phyloP scores from a whole-genome alignment of 2,797 vertebrate genomes.

The Hephaestus fuliginosus region DNA sequence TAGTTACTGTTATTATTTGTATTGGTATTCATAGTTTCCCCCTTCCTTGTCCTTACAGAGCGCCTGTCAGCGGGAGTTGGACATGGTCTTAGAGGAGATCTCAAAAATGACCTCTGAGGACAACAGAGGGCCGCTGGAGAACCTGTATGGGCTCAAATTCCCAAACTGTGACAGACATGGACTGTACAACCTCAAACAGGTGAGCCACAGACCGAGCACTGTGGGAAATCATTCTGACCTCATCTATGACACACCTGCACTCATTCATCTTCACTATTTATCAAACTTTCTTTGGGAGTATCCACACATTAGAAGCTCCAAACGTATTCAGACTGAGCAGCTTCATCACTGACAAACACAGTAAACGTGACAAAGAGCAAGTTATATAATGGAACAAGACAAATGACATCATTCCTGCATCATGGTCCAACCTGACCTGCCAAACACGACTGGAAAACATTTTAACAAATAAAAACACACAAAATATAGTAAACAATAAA shows the following conservation, averaged over 20 bases:
- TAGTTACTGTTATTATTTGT: not conserved
- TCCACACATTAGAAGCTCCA: not conserved
- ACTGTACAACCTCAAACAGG: slow-evolving; percentile 96
- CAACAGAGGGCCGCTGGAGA: slow-evolving; percentile 92
- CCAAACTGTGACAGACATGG: slow-evolving; percentile 96
- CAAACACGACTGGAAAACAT: not conserved
- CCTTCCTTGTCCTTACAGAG: slow-evolving; percentile 79
- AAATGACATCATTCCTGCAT: not conserved
- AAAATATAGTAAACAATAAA: not conserved
- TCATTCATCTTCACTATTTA: not conserved
- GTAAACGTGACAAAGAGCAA: not conserved
- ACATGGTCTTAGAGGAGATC: slow-evolving; percentile 93
- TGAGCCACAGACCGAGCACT: slow-evolving; percentile 55
- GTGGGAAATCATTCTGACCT: not conserved
- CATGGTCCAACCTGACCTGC: not conserved
- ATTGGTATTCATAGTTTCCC: not conserved
- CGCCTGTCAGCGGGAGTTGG: slow-evolving; percentile 93
- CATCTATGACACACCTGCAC: not conserved
- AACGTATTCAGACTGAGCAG: not conserved
- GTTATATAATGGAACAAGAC: not conserved
- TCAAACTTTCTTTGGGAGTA: not conserved
- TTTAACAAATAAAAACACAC: not conserved
- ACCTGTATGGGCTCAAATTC: slow-evolving; percentile 94
- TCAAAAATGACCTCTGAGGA: slow-evolving; percentile 93
- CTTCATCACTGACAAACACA: not conserved